These are phyloP conservation scores for Pachliopta kotzebuea DNA, from an alignment of 2,888 invertebrate species.

Conservation along the genomic window DNA sequence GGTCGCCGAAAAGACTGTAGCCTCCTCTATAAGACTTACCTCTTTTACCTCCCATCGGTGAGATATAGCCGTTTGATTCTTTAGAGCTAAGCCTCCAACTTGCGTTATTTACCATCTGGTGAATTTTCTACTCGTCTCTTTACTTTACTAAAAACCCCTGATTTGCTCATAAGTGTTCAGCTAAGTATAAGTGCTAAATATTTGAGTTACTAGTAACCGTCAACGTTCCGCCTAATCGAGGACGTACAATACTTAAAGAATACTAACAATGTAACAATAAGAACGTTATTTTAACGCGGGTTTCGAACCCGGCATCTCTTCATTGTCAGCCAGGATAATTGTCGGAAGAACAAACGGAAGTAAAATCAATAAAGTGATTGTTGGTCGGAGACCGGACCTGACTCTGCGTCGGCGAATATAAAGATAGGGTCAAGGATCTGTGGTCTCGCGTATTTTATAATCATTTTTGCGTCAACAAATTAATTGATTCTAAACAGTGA, in stretches of 20 bases:
- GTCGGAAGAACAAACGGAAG: conserved; percentile 21
- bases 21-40: too few relatives aligned
- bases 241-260: background rate
- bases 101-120: too few relatives aligned
- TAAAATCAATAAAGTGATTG: conserved; percentile 23
- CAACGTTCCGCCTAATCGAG: background rate
- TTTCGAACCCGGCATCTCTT: conserved; percentile 14
- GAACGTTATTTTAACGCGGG: conserved; percentile 15
- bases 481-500: background rate
- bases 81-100: too few relatives aligned
- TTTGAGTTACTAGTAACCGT: background rate
- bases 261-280: conserved; percentile 26
- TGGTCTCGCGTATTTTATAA: conserved; percentile 19
- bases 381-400: conserved; percentile 13
- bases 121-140: too few relatives aligned
- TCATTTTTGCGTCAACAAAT: conserved; percentile 9
- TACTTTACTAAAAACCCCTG: too few relatives aligned
- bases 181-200: background rate
- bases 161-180: too few relatives aligned
- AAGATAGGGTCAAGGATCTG: conserved; percentile 20
- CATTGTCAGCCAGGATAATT: conserved; percentile 17
- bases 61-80: too few relatives aligned
- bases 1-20: too few relatives aligned
- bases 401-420: background rate
- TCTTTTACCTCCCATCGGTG: too few relatives aligned